phyloP scores from a whole-genome alignment of 1,140 invertebrate genomes.

The Oscheius sp. region DNA sequence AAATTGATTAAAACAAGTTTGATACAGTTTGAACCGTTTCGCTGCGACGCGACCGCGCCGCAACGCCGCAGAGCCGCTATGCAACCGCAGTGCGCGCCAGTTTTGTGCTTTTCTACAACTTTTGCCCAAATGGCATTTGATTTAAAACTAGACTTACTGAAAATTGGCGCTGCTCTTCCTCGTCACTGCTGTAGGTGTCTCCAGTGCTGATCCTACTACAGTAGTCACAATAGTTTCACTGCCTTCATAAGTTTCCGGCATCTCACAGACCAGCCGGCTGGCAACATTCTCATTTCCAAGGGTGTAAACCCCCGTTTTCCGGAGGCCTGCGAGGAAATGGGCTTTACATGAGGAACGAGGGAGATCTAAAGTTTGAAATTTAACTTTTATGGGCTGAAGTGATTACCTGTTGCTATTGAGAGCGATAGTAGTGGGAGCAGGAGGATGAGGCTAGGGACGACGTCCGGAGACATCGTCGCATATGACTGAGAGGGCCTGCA shows the following conservation, averaged over 20 bases:
- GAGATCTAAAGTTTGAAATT: too few relatives aligned
- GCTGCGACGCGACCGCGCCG: too few relatives aligned
- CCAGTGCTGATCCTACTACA: neutral
- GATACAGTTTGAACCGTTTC: too few relatives aligned
- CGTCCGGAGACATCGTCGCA: neutral
- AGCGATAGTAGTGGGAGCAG: too few relatives aligned
- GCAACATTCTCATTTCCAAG: neutral
- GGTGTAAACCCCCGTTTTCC: neutral
- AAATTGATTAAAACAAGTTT: too few relatives aligned
- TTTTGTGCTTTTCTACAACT: too few relatives aligned
- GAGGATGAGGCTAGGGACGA: neutral
- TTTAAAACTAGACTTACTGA: neutral
- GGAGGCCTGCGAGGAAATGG: neutral
- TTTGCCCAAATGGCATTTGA: too few relatives aligned
- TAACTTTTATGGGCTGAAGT: too few relatives aligned
- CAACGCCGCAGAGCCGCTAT: neutral
- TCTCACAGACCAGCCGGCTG: neutral
- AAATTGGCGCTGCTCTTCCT: conserved; percentile 5
- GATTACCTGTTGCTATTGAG: too few relatives aligned
- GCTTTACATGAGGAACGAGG: neutral
- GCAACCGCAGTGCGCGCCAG: too few relatives aligned
- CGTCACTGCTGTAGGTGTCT: neutral
- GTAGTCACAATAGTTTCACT: neutral
- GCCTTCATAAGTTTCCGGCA: neutral
- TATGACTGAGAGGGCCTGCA: too few relatives aligned